Percentiles rank a stretch among this genome's conserved stretches.
phyloP scores from a whole-genome alignment of 2,113 vertebrate genomes.

The Pyrgilauda ruficollis region DNA sequence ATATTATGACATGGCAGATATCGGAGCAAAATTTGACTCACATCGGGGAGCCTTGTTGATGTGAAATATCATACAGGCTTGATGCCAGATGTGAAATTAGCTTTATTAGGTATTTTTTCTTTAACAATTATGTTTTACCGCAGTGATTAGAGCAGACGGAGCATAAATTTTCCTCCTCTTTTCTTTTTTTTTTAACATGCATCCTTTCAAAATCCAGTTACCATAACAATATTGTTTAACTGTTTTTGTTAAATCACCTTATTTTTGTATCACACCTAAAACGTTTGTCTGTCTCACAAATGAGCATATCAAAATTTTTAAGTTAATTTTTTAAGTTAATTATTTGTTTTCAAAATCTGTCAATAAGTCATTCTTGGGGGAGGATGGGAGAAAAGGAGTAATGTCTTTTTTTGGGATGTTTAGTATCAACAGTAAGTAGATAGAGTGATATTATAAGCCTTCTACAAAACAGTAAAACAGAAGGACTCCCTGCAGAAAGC shows the following conservation, averaged over 20 bases:
- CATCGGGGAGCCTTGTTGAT: constrained; percentile 48
- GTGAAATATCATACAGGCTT: constrained; percentile 49
- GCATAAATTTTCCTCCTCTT: neutral
- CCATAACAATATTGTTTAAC: constrained; percentile 65
- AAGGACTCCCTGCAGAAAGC: constrained; percentile 59
- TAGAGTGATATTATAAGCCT: constrained; percentile 27
- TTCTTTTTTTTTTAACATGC: neutral
- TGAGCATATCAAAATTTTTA: neutral
- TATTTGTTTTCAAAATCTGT: constrained; percentile 32
- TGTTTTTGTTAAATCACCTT: constrained; percentile 49
- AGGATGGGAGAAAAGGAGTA: neutral
- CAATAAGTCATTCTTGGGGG: neutral
- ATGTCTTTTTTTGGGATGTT: constrained; percentile 7
- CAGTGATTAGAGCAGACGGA: constrained; percentile 64
- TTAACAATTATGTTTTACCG: constrained; percentile 52
- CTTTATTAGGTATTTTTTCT: constrained; percentile 60
- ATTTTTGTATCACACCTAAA: constrained; percentile 44
- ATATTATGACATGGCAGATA: neutral
- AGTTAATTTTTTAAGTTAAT: neutral
- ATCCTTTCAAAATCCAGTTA: constrained; percentile 60
- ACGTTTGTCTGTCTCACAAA: constrained; percentile 15
- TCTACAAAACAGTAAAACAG: constrained; percentile 40
- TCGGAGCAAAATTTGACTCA: constrained; percentile 29
- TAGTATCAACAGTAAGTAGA: constrained; percentile 30
- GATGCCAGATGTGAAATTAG: constrained; percentile 66